Evolutionary conservation across 2,888 invertebrate genomes (phyloP).

Genomic region (Dolichomitus sp.): DNA sequence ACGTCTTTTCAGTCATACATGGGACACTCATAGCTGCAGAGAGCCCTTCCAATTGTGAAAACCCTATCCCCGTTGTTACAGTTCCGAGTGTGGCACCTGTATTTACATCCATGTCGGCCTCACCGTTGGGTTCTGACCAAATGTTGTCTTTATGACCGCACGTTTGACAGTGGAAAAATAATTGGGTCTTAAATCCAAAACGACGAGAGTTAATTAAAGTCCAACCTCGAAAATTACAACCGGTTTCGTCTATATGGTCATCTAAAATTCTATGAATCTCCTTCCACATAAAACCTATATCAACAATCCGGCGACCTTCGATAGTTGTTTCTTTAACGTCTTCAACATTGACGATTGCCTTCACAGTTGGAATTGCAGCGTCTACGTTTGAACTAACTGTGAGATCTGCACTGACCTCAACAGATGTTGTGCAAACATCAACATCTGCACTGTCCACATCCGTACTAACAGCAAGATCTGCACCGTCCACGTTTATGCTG

Average conservation of each 20-base stretch:
- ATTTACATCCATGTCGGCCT: slow-evolving; percentile 56
- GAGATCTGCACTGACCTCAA: not conserved
- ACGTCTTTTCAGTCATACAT: slow-evolving; percentile 56
- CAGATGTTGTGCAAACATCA: too few species aligned
- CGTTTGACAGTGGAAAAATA: slow-evolving; percentile 46
- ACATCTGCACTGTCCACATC: too few species aligned
- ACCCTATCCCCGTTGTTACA: slow-evolving; percentile 66
- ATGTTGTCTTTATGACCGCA: slow-evolving; percentile 51
- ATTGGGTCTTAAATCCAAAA: slow-evolving; percentile 26
- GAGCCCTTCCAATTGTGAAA: slow-evolving; percentile 66
- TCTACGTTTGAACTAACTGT: not conserved
- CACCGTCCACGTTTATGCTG: not conserved
- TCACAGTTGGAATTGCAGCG: not conserved
- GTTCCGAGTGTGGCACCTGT: slow-evolving; percentile 61
- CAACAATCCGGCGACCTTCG: slow-evolving; percentile 21
- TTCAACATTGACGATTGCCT: not conserved
- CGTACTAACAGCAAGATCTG: too few species aligned
- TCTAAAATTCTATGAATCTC: slow-evolving; percentile 13
- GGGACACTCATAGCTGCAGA: slow-evolving; percentile 64
- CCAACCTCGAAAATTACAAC: slow-evolving; percentile 13
- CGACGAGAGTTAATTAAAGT: not conserved
- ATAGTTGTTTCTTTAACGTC: not conserved
- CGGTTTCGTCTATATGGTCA: not conserved
- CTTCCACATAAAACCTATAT: not conserved
- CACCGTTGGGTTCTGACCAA: slow-evolving; percentile 52